A percentile compares a stretch with the other conserved stretches of the same genome.
Conservation (phyloP, 2,797 vertebrate species). For the Phoebastria nigripes region DNA sequence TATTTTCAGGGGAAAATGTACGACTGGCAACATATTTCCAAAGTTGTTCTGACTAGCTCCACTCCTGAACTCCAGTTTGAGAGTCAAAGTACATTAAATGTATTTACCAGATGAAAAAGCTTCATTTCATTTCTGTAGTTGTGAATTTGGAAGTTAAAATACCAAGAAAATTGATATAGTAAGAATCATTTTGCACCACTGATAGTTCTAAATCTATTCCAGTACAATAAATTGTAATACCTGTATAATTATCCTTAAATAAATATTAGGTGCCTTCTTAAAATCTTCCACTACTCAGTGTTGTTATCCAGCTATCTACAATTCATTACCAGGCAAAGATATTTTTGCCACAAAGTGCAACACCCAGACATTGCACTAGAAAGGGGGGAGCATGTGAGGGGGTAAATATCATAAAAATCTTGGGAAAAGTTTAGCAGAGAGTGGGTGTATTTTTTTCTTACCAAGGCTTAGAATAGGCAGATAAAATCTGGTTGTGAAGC, state of each 20-base stretch:
- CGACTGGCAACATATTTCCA: not conserved
- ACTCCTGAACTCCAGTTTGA: not conserved
- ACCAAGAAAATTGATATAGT: not conserved
- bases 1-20: not conserved
- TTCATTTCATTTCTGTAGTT: not conserved
- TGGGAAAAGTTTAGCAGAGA: not conserved
- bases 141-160: not conserved
- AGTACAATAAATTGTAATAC: not conserved
- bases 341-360: not conserved
- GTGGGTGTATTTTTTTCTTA: constrained; percentile 45
- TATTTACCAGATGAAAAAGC: not conserved
- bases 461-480: constrained; percentile 3
- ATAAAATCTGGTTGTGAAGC: constrained; percentile 37
- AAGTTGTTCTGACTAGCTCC: not conserved
- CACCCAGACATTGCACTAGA: not conserved
- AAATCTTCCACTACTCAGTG: not conserved
- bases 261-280: not conserved
- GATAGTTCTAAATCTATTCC: not conserved
- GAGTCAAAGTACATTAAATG: not conserved
- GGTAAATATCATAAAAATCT: not conserved
- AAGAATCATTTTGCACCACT: not conserved
- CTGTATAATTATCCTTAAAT: not conserved
- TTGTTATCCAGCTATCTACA: not conserved
- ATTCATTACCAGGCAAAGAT: not conserved
- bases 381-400: not conserved